Conservation (phyloP, 1,140 invertebrate genomes). For the Ceratina japonica region DNA sequence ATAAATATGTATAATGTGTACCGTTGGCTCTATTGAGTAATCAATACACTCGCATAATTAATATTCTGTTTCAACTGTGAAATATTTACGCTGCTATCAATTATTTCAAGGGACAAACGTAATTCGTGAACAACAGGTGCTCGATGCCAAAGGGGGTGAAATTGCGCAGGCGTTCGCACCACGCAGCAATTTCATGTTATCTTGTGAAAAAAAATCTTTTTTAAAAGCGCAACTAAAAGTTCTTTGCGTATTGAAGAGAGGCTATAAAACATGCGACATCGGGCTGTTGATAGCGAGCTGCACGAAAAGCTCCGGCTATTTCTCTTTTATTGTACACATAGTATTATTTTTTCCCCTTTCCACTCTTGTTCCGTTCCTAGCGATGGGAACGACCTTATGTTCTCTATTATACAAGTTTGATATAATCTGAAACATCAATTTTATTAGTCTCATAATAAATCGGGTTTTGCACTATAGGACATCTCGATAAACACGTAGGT, state of each 20-base stretch:
- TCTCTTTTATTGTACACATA: slow-evolving; percentile 20
- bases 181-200: slow-evolving; percentile 1
- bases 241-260: not conserved
- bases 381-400: slow-evolving; percentile 30
- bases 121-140: slow-evolving; percentile 34
- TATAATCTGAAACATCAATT: not conserved
- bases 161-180: slow-evolving; percentile 10
- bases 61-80: no score
- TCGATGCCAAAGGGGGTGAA: not conserved
- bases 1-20: no score
- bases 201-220: not conserved
- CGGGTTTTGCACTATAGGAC: not conserved
- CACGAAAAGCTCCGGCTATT: not conserved
- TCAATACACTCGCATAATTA: no score
- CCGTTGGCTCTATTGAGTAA: no score
- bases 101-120: not conserved
- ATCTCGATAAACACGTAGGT: no score
- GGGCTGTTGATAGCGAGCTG: not conserved
- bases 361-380: not conserved
- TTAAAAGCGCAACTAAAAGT: not conserved
- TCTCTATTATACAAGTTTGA: not conserved
- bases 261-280: not conserved
- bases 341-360: slow-evolving; percentile 17
- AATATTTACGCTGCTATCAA: no score
- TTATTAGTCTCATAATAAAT: not conserved